Conservation (phyloP, 2,888 invertebrate genomes). For the Euzetes globulus region DNA sequence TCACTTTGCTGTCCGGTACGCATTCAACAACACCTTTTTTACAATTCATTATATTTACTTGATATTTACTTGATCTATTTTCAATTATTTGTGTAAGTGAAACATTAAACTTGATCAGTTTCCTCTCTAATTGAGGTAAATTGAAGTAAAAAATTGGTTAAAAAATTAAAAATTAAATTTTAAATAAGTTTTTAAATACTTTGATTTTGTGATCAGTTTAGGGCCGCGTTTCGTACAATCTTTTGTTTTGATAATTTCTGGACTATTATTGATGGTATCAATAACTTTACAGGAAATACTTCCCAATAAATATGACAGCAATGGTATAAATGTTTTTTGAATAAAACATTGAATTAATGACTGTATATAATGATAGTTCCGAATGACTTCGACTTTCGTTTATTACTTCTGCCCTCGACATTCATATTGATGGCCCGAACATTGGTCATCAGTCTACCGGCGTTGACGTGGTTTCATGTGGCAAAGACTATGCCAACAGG, state of each 20-base stretch:
- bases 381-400: conserved; percentile 31
- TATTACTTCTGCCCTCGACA: conserved; percentile 39
- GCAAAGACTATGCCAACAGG: conserved; percentile 41
- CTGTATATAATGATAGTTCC: background rate
- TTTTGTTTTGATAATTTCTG: conserved; percentile 37
- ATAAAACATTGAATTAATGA: no score
- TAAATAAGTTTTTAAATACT: background rate
- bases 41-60: background rate
- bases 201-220: background rate
- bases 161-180: background rate
- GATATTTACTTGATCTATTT: background rate
- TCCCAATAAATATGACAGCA: background rate
- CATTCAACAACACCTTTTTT: background rate
- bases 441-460: conserved; percentile 35
- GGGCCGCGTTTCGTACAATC: conserved; percentile 34
- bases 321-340: conserved; percentile 1
- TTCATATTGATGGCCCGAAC: conserved; percentile 39
- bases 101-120: no score
- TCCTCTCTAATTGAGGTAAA: no score
- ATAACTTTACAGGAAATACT: conserved; percentile 34
- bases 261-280: conserved; percentile 36
- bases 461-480: conserved; percentile 39
- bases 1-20: conserved; percentile 40
- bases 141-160: no score
- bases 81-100: no score